Conservation (phyloP, 2,797 vertebrate genomes). For the Pangasius djambal region DNA sequence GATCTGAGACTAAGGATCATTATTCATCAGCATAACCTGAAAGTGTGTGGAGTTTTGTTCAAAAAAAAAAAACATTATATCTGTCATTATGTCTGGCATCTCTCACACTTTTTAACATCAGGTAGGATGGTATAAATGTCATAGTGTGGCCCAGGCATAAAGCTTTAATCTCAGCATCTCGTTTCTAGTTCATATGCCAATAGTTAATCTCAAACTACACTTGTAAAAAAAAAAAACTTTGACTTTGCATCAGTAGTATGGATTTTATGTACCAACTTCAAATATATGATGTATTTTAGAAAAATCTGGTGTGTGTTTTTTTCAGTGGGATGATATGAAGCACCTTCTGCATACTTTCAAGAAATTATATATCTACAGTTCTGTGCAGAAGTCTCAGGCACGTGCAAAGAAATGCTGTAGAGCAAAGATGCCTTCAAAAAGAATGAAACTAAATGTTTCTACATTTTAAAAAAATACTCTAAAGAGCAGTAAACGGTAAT, state of each 20-base stretch:
- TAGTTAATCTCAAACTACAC: background rate
- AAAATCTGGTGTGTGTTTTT: background rate
- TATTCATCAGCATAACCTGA: background rate
- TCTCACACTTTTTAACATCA: background rate
- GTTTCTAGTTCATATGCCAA: background rate
- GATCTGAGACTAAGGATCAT: background rate
- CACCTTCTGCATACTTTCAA: background rate
- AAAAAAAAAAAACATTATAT: background rate
- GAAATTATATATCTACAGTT: background rate
- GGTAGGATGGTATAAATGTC: background rate
- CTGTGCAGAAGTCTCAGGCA: too few species aligned
- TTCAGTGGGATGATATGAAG: background rate
- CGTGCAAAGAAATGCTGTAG: too few species aligned
- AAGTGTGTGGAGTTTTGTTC: background rate
- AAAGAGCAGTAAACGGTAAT: too few species aligned
- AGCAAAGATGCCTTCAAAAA: too few species aligned
- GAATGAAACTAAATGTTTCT: too few species aligned
- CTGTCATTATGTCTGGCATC: background rate
- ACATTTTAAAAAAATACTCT: too few species aligned
- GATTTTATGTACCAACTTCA: conserved; percentile 6
- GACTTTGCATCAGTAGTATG: background rate
- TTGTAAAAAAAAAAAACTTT: background rate
- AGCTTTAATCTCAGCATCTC: conserved; percentile 6
- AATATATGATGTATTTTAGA: conserved; percentile 32
- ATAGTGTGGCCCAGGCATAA: conserved; percentile 14